Conservation (phyloP, 1,140 invertebrate genomes). For the Kradibia gibbosae region DNA sequence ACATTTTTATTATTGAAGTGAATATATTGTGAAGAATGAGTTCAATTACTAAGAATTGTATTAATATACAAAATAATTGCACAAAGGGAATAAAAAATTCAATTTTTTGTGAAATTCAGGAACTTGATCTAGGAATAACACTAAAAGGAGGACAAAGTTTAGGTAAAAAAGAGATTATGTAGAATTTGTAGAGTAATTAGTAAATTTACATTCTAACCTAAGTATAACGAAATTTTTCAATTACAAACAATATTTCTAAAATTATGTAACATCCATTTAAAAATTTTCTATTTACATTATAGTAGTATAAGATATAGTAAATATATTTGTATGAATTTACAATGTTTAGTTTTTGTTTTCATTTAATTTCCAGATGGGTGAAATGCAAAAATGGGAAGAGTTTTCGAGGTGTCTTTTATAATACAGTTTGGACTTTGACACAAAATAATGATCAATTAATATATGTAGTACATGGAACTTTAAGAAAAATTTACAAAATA, state of each 20-base stretch:
- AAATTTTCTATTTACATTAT: neutral
- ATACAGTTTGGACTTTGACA: constrained; percentile 82
- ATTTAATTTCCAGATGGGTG: constrained; percentile 76
- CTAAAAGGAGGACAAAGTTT: constrained; percentile 89
- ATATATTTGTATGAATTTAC: constrained; percentile 31
- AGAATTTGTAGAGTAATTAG: neutral
- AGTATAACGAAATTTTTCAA: neutral
- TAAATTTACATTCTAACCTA: no score
- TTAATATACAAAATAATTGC: neutral
- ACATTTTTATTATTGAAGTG: no score
- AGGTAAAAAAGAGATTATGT: constrained; percentile 71
- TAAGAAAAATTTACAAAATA: constrained; percentile 58
- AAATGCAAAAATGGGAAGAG: constrained; percentile 70
- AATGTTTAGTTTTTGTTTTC: neutral
- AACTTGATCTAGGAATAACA: constrained; percentile 82
- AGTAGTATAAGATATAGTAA: constrained; percentile 19
- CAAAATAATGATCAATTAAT: constrained; percentile 77
- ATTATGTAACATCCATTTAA: neutral
- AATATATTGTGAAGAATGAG: no score
- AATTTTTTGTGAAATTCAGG: constrained; percentile 69
- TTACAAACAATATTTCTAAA: constrained; percentile 4
- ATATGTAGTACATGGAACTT: constrained; percentile 76
- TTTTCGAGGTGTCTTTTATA: constrained; percentile 84
- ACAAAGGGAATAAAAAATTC: neutral
- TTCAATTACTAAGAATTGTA: no score